phyloP scores from a whole-genome alignment of 2,888 invertebrate genomes.

The Caenorhabditis uteleia region DNA sequence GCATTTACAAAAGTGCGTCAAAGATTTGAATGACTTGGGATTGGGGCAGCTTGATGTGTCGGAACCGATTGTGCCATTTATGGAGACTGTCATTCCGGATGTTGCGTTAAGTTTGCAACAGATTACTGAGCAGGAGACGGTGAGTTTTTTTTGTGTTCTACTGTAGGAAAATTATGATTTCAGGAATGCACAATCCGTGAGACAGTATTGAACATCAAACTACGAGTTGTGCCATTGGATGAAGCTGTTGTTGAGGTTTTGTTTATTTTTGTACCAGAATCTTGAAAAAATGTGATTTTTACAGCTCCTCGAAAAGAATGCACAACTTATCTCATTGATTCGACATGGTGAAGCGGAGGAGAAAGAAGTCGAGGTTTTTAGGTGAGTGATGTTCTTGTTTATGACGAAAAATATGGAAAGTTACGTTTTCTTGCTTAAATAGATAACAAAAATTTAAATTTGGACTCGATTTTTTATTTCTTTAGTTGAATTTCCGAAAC shows the following conservation, averaged over 20 bases:
- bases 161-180: slow-evolving; percentile 4
- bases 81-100: slow-evolving; percentile 84
- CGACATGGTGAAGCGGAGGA: slow-evolving; percentile 42
- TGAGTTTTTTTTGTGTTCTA: slow-evolving; percentile 15
- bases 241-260: slow-evolving; percentile 30
- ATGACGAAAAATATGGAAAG: no score
- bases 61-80: slow-evolving; percentile 91
- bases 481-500: no score
- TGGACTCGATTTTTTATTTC: no score
- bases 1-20: slow-evolving; percentile 91
- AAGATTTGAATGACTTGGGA: slow-evolving; percentile 80
- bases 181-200: slow-evolving; percentile 60
- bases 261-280: not conserved
- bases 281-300: slow-evolving; percentile 5
- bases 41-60: slow-evolving; percentile 76
- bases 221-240: slow-evolving; percentile 61
- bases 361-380: slow-evolving; percentile 21
- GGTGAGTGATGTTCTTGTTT: no score
- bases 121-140: slow-evolving; percentile 57
- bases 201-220: slow-evolving; percentile 47
- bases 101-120: slow-evolving; percentile 45
- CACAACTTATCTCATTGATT: slow-evolving; percentile 37
- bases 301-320: slow-evolving; percentile 49
- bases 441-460: no score
- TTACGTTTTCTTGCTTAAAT: no score